Evolutionary conservation across 2,113 vertebrate genomes (phyloP).

Genomic region (Tupaia tana): DNA sequence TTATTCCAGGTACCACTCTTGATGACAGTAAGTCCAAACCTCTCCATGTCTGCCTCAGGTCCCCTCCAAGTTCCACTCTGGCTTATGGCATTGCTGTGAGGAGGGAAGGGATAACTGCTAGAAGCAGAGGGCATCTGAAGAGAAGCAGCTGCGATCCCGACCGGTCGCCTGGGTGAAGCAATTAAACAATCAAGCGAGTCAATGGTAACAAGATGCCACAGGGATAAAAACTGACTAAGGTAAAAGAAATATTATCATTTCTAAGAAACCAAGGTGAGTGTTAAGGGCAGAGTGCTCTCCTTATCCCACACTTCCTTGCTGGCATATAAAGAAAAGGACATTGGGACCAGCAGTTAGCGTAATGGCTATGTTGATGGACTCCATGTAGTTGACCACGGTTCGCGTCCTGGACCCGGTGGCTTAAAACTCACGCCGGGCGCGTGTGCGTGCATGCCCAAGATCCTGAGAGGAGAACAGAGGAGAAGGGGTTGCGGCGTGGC

Average conservation of each 20-base stretch:
- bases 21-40: background rate
- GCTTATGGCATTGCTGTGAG: slow-evolving; percentile 40
- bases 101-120: slow-evolving; percentile 17
- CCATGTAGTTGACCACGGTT: too few species aligned
- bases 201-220: slow-evolving; percentile 42
- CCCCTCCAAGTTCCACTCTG: background rate
- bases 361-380: too few species aligned
- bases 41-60: background rate
- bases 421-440: too few species aligned
- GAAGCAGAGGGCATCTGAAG: slow-evolving; percentile 48
- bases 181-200: background rate
- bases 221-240: slow-evolving; percentile 41
- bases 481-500: too few species aligned
- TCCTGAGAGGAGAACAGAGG: too few species aligned
- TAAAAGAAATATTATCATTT: background rate
- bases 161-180: slow-evolving; percentile 44
- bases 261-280: slow-evolving; percentile 16
- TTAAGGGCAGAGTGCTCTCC: background rate
- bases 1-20: background rate
- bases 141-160: slow-evolving; percentile 43
- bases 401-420: too few species aligned
- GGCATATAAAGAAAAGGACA: background rate
- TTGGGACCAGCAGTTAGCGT: too few species aligned
- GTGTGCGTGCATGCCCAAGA: too few species aligned
- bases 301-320: background rate